Evolutionary conservation across 35 echinoderm and acorn worm species (phyloP).

Genomic region (Patiria miniata): DNA sequence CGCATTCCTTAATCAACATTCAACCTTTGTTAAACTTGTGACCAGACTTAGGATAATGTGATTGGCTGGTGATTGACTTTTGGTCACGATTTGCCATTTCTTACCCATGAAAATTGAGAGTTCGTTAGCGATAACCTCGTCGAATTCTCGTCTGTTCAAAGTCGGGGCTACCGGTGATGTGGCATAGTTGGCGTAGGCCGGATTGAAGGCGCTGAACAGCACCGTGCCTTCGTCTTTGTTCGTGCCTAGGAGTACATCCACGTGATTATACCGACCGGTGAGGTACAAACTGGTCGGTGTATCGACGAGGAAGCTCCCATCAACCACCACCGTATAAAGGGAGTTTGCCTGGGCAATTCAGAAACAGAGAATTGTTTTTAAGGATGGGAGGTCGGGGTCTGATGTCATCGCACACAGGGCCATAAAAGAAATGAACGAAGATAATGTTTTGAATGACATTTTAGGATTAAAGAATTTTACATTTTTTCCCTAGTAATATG

Average conservation of each 20-base stretch:
- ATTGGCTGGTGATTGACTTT: too few relatives aligned
- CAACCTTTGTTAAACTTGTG: too few relatives aligned
- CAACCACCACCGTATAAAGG: constrained; percentile 19
- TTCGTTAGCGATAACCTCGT: neutral
- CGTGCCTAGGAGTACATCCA: constrained; percentile 62
- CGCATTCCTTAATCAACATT: too few relatives aligned
- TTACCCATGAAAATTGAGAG: neutral
- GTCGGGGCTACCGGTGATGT: neutral
- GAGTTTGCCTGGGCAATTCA: neutral
- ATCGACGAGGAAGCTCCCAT: constrained; percentile 70
- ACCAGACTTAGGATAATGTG: too few relatives aligned
- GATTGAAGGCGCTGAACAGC: neutral
- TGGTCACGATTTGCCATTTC: too few relatives aligned
- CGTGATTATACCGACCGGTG: constrained; percentile 59
- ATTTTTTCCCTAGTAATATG: too few relatives aligned
- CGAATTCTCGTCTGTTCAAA: neutral
- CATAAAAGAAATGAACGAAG: neutral
- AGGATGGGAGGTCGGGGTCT: too few relatives aligned
- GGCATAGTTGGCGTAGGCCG: neutral
- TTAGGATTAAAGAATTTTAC: too few relatives aligned
- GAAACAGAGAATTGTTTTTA: too few relatives aligned
- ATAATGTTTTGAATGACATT: too few relatives aligned
- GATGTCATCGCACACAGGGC: too few relatives aligned
- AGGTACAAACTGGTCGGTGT: constrained; percentile 44
- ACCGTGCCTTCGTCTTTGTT: constrained; percentile 79